Evolutionary conservation across 2,797 vertebrate genomes (phyloP).

Genomic region (Okamejei kenojei): DNA sequence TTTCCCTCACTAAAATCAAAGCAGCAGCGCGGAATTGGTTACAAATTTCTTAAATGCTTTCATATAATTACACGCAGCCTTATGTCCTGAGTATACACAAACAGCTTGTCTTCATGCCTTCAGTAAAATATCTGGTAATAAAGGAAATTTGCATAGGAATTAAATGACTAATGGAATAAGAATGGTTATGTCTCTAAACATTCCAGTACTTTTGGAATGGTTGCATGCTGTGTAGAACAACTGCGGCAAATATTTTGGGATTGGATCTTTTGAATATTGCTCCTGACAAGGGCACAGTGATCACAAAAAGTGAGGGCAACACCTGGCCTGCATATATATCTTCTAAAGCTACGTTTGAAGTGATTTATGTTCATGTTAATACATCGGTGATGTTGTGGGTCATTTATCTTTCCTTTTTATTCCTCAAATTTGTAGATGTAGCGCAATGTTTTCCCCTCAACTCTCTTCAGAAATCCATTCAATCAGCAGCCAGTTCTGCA

Average conservation of each 20-base stretch:
- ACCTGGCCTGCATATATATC: background rate
- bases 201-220: background rate
- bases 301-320: background rate
- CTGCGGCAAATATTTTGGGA: background rate
- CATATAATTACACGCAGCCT: background rate
- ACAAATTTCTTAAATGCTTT: background rate
- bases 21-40: background rate
- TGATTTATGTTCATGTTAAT: slow-evolving; percentile 21
- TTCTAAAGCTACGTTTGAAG: slow-evolving; percentile 12
- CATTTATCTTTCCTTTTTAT: background rate
- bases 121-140: background rate
- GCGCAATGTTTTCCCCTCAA: background rate
- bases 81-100: background rate
- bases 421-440: background rate
- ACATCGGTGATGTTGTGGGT: background rate
- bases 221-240: background rate
- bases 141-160: slow-evolving; percentile 6
- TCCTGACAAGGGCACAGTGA: background rate
- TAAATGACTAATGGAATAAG: background rate
- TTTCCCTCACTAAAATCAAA: background rate
- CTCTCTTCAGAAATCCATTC: background rate
- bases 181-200: background rate
- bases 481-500: background rate
- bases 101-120: background rate
- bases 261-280: background rate